These are phyloP conservation scores for Drosophila neutralis DNA, from an alignment of 2,888 invertebrate genomes.

Conservation along the genomic window DNA sequence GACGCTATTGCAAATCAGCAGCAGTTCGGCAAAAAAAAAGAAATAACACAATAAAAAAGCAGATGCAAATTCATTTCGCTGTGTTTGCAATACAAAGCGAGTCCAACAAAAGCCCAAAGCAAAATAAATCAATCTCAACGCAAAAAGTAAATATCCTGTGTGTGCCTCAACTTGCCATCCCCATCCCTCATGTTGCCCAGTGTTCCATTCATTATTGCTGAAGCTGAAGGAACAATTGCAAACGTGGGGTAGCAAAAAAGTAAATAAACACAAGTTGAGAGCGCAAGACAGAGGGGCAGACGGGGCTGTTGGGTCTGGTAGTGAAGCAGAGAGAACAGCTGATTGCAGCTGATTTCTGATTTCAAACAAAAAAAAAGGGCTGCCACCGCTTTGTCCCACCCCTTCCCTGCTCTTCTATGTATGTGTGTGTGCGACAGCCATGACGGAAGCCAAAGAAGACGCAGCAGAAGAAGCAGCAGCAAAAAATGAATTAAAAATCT, in stretches of 20 bases:
- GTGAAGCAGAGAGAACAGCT: slow-evolving; percentile 64
- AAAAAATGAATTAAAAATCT: slow-evolving; percentile 77
- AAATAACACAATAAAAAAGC: slow-evolving; percentile 12
- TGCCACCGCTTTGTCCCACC: slow-evolving; percentile 15
- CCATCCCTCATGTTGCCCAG: background rate
- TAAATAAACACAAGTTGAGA: slow-evolving; percentile 68
- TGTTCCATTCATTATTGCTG: slow-evolving; percentile 46
- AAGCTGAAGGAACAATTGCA: slow-evolving; percentile 46
- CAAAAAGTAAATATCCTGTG: slow-evolving; percentile 77
- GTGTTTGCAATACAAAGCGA: slow-evolving; percentile 56
- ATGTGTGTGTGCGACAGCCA: slow-evolving; percentile 62
- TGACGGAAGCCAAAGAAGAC: slow-evolving; percentile 74
- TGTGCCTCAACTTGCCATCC: slow-evolving; percentile 2
- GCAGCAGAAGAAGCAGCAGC: slow-evolving; percentile 49
- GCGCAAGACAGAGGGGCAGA: slow-evolving; percentile 14
- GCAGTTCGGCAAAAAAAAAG: background rate
- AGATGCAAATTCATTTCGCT: slow-evolving; percentile 57
- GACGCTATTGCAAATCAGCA: slow-evolving; percentile 20
- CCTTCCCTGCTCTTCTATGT: background rate
- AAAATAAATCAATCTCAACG: slow-evolving; percentile 70
- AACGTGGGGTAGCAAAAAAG: slow-evolving; percentile 44
- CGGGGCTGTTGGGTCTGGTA: background rate
- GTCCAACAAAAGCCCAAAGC: slow-evolving; percentile 48
- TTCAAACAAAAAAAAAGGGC: slow-evolving; percentile 42
- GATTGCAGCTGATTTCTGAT: slow-evolving; percentile 78